Base-by-base conservation (phyloP, 2,113 vertebrate species). In the Python bivittatus region DNA sequence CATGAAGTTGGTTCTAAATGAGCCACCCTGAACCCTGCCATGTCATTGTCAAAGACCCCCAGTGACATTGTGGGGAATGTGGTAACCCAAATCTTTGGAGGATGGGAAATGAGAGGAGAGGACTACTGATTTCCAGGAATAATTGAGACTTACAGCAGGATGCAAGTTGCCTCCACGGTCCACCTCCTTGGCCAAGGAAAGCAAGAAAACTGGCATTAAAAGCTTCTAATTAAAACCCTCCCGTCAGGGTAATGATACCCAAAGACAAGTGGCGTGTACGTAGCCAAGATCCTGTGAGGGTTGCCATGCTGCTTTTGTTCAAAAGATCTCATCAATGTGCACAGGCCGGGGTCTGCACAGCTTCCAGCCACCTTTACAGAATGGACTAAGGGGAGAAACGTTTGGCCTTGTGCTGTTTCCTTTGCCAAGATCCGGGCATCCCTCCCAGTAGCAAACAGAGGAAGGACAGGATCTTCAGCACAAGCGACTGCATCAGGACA, bases 321-420 rank as follows among this genome's bases (percentile, higher is more conserved):
- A 95, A 94, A 84, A 89, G 90, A 29, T 64, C 96, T 96, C 95
- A 97, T 96, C 94, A 95, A 96, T 96, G 0, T 72, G 0, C 25
- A 1, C 91, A 33, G 29, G 27, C 12, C 12, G 6, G 29, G 29
- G n/a, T 54, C 93, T 0, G 1, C n/a, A 6, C 25, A 1, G 91
- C 85, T 85, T 85, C 48, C 79, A 0, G 27, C 52, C 22, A 22
- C 33, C 44, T 54, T 60, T 11, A 48, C 79, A 10, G 22, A 84
- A 9, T 23, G 6, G 56, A 17, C 29, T 6, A 27, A 53, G 2
- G 7, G 33, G 72, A 12, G 13, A 48, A 56, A 27, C n/a, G 84
- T 52, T 15, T 53, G 64, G 64, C 64, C 2, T 33, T 1, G 2
- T 27, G 10, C 56, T 10, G 12, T 54, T 90, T 5, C 48, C 29